phyloP scores from a whole-genome alignment of 2,797 vertebrate species.

The Lycodopsis pacificus region DNA sequence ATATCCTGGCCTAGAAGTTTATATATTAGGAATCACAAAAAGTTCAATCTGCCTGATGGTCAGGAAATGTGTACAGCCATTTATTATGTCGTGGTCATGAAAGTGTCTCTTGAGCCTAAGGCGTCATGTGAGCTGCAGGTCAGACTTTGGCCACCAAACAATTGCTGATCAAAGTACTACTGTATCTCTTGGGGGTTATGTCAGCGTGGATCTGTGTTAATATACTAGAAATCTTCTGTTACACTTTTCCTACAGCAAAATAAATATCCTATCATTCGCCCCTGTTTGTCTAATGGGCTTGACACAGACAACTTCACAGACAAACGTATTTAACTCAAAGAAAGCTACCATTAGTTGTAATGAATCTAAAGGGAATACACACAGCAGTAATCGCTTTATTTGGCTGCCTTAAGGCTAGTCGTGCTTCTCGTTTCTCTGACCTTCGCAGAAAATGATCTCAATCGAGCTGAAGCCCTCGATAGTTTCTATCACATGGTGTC shows the following conservation, averaged over 20 bases:
- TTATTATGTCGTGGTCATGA: background rate
- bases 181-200: background rate
- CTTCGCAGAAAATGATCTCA: conserved; percentile 32
- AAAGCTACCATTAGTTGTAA: background rate
- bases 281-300: background rate
- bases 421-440: conserved; percentile 15
- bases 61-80: background rate
- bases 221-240: background rate
- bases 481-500: conserved; percentile 9
- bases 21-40: background rate
- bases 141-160: conserved; percentile 12
- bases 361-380: background rate
- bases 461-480: conserved; percentile 27
- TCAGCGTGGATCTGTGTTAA: background rate
- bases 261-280: background rate
- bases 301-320: background rate
- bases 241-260: background rate
- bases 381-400: background rate
- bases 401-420: background rate
- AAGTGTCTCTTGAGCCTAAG: background rate
- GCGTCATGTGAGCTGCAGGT: conserved; percentile 28
- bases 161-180: background rate
- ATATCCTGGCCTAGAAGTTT: background rate
- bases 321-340: background rate
- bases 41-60: background rate